phyloP scores from a whole-genome alignment of 2,113 vertebrate species.

The Neolamprologus modestus region DNA sequence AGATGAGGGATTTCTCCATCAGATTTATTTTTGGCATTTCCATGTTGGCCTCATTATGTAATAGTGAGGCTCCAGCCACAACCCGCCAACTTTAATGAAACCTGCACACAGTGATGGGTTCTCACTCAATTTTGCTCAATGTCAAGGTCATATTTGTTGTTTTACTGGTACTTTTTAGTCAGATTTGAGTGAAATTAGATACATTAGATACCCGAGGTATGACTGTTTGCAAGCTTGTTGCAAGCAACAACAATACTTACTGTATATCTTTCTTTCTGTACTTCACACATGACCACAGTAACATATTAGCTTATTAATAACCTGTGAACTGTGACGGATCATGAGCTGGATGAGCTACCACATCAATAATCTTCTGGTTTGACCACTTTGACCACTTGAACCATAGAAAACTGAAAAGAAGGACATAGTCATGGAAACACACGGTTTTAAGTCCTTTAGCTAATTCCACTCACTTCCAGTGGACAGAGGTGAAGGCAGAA shows the following conservation, averaged over 20 bases:
- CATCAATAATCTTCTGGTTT: neutral
- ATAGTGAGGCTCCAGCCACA: neutral
- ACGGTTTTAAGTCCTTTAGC: neutral
- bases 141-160: neutral
- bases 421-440: neutral
- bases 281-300: neutral
- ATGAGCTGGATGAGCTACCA: neutral
- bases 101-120: neutral
- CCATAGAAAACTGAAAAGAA: neutral
- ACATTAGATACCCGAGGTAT: accelerated
- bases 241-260: neutral
- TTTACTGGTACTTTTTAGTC: neutral
- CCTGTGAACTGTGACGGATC: neutral
- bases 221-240: neutral
- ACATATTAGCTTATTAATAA: neutral
- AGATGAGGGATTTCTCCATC: accelerated
- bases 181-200: accelerated
- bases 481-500: neutral
- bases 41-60: accelerated
- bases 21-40: neutral
- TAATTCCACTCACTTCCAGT: neutral
- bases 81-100: neutral
- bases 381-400: neutral
- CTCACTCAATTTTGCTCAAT: neutral
- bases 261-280: neutral